These are phyloP conservation scores for Perodicticus potto DNA, from an alignment of 2,797 vertebrate species.

Conservation along the genomic window DNA sequence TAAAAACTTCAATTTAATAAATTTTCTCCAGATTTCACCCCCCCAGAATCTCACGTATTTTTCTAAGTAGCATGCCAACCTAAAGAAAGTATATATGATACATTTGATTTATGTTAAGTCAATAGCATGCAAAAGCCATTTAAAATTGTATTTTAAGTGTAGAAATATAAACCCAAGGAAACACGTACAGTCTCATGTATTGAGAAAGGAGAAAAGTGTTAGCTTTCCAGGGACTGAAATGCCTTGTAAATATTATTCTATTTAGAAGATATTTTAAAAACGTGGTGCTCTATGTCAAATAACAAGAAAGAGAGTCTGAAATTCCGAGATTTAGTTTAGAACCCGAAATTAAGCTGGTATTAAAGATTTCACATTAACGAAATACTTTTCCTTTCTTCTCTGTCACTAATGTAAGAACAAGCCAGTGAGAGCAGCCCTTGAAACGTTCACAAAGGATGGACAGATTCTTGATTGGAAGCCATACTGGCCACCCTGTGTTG, in stretches of 20 bases:
- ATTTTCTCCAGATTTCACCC: constrained; percentile 88
- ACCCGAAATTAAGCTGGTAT: constrained; percentile 81
- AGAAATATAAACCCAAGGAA: constrained; percentile 87
- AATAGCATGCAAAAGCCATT: constrained; percentile 87
- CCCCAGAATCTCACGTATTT: constrained; percentile 87
- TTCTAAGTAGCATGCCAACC: constrained; percentile 89
- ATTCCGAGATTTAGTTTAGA: constrained; percentile 81
- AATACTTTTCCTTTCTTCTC: constrained; percentile 75
- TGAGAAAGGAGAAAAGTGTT: constrained; percentile 80
- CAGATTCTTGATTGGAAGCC: constrained; percentile 88
- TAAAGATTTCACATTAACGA: constrained; percentile 82
- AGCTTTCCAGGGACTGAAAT: constrained; percentile 86
- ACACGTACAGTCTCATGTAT: constrained; percentile 84
- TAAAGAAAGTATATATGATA: constrained; percentile 88
- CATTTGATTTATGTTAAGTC: constrained; percentile 91
- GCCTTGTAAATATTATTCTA: constrained; percentile 88
- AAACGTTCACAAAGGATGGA: constrained; percentile 79
- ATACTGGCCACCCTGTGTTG: constrained; percentile 93
- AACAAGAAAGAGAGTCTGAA: constrained; percentile 78
- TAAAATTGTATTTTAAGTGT: constrained; percentile 87
- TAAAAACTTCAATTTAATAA: constrained; percentile 92
- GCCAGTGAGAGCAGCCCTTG: constrained; percentile 30
- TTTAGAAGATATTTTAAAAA: constrained; percentile 85
- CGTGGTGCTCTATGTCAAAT: constrained; percentile 83
- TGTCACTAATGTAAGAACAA: constrained; percentile 78